A percentile compares a stretch with the other conserved stretches of the same genome.
phyloP scores from a whole-genome alignment of 2,113 vertebrate genomes.

The Oryzias melastigma region DNA sequence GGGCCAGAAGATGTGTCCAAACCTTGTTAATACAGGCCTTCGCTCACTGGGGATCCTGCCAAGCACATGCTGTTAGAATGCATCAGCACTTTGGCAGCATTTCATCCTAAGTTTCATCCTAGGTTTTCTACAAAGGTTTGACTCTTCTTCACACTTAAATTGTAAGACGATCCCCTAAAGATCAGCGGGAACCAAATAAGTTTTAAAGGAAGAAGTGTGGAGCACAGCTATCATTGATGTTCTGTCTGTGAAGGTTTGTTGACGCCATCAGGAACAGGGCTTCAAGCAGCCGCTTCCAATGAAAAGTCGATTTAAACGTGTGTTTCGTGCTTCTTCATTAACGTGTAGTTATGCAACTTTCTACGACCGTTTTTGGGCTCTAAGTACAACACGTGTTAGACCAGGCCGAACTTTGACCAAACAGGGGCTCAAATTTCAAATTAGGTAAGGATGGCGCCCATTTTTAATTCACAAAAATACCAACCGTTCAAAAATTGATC shows the following conservation, averaged over 20 bases:
- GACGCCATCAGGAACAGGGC: no score
- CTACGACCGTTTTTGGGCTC: no score
- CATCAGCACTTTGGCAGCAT: conserved; percentile 33
- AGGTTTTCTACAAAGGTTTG: conserved; percentile 17
- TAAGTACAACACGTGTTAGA: no score
- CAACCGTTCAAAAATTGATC: no score
- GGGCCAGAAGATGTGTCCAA: conserved; percentile 46
- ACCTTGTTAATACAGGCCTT: conserved; percentile 60
- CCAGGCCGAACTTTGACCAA: no score
- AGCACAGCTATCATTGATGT: neutral
- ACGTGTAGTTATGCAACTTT: no score
- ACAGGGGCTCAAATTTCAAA: no score
- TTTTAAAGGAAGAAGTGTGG: neutral
- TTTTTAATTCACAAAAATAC: no score
- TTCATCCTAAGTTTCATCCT: conserved; percentile 1
- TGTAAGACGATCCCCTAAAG: neutral
- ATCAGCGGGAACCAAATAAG: conserved; percentile 3
- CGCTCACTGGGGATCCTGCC: conserved; percentile 34
- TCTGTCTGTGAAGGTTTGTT: conserved; percentile 17
- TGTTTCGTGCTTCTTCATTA: no score
- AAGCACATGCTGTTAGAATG: conserved; percentile 40
- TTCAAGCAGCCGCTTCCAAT: no score
- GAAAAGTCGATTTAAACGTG: no score
- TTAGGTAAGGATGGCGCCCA: no score
- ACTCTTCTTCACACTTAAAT: conserved; percentile 3